phyloP scores from a whole-genome alignment of 2,888 invertebrate genomes.

The Zhengitettix transpicula region DNA sequence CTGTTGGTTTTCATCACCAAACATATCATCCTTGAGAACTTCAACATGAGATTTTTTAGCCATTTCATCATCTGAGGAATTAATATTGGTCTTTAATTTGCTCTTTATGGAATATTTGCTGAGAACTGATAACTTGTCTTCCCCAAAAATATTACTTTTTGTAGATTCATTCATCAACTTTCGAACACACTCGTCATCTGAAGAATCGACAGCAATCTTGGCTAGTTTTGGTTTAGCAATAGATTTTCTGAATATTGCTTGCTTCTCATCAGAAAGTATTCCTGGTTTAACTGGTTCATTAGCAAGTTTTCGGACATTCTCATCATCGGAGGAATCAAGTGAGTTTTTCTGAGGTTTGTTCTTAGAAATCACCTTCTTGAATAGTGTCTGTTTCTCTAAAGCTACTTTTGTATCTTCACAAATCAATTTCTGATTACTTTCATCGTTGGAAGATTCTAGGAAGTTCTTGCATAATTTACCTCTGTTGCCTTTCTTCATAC shows the following conservation, averaged over 20 bases:
- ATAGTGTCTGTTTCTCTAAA: conserved; percentile 19
- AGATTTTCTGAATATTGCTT: conserved; percentile 3
- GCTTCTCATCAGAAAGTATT: conserved; percentile 18
- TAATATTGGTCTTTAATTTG: neutral
- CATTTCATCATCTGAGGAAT: conserved; percentile 11
- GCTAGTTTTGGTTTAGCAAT: conserved; percentile 1
- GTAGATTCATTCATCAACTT: conserved; percentile 17
- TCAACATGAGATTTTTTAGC: conserved; percentile 5
- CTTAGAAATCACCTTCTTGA: conserved; percentile 5
- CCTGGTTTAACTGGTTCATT: conserved; percentile 19
- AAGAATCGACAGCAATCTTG: conserved; percentile 7
- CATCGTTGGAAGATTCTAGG: conserved; percentile 4
- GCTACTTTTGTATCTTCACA: conserved; percentile 2
- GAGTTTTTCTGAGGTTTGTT: conserved; percentile 12
- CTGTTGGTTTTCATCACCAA: conserved; percentile 1
- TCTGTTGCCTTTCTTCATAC: conserved; percentile 15
- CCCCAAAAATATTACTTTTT: conserved; percentile 19
- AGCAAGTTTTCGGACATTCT: conserved; percentile 20
- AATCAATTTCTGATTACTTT: conserved; percentile 4
- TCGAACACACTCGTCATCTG: conserved; percentile 16
- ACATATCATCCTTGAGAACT: conserved; percentile 4
- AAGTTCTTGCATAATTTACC: conserved; percentile 6
- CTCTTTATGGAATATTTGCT: conserved; percentile 1
- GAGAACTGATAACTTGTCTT: conserved; percentile 13
- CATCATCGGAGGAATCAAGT: conserved; percentile 12